Evolutionary conservation across 2,888 invertebrate species (phyloP), one percentile per base, ranked within the genome.

Genomic region (Zelleria hepariella): DNA sequence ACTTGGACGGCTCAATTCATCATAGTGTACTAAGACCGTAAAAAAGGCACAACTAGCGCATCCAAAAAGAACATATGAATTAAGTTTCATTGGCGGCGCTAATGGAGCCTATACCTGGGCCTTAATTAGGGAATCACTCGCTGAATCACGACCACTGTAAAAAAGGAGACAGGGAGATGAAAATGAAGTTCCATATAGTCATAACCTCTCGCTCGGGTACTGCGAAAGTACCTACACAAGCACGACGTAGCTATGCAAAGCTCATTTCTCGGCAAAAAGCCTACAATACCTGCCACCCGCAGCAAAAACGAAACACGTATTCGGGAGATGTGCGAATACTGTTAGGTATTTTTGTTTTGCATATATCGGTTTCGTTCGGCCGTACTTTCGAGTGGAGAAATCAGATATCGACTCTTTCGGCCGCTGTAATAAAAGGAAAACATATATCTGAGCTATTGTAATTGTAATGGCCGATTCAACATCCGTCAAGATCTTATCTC

Each of bases 401-500:
- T 74, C 70, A 71, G 72, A 74, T 73, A 74, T 77, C 67, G 70
- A 71, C 73, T 73, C 68, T 78, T 80, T 82, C 80, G 86, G 86
- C 84, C 80, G 86, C 86, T 84, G 85, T 61, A 60, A 62, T 58
- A 62, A 62, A 73, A 77, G 71, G 75, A 84, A 81, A 80, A 82
- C 78, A 80, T 71, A 73, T n/a, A n/a, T n/a, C n/a, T 70, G 75
- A 75, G 71, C 78, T 67, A 79, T 81, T 84, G 82, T 85, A 79
- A 78, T 79, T 24, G 55, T 59, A 75, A 75, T 78, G 80, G 78
- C 75, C 72, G 73, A 72, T 77, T 78, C 74, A 73, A 78, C 81
- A 79, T 82, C 80, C 78, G 76, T 86, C 83, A 83, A 86, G 86
- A 87, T 87, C 70, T 69, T 81, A 86, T 87, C 86, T 73, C 67